Percentiles rank a stretch among this genome's conserved stretches.
Conservation (phyloP, 2,888 invertebrate genomes). For the Periphyllus acericola region DNA sequence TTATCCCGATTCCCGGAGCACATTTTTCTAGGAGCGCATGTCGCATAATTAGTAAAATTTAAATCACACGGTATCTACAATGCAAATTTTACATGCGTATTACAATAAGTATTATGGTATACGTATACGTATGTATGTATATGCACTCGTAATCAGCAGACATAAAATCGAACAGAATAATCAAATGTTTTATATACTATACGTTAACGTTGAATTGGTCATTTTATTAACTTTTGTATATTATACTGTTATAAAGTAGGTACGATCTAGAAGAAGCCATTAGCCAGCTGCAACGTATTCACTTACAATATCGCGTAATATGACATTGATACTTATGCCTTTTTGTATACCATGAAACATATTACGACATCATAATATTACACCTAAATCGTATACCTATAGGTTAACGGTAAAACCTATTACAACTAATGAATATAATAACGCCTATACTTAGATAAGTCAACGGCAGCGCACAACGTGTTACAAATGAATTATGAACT, state of each 20-base stretch:
- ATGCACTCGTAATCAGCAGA: background rate
- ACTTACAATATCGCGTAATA: background rate
- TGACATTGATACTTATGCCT: background rate
- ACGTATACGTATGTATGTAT: background rate
- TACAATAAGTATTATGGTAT: background rate
- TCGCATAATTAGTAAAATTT: background rate
- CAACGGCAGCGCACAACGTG: background rate
- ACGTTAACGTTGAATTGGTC: background rate
- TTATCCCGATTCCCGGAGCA: background rate
- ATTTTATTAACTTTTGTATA: background rate
- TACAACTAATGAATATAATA: background rate
- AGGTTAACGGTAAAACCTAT: background rate
- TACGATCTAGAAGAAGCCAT: slow-evolving; percentile 17
- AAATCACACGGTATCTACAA: background rate
- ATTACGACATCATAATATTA: background rate
- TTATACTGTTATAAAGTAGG: background rate
- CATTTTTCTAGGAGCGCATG: background rate
- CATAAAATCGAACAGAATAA: background rate
- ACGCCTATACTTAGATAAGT: background rate
- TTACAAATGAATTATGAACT: background rate
- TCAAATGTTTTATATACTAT: background rate
- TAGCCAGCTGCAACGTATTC: slow-evolving; percentile 18
- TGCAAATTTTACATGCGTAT: background rate
- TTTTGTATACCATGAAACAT: background rate
- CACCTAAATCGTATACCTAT: background rate